Conservation (phyloP, 1,140 invertebrate species). For the Cepaea nemoralis region DNA sequence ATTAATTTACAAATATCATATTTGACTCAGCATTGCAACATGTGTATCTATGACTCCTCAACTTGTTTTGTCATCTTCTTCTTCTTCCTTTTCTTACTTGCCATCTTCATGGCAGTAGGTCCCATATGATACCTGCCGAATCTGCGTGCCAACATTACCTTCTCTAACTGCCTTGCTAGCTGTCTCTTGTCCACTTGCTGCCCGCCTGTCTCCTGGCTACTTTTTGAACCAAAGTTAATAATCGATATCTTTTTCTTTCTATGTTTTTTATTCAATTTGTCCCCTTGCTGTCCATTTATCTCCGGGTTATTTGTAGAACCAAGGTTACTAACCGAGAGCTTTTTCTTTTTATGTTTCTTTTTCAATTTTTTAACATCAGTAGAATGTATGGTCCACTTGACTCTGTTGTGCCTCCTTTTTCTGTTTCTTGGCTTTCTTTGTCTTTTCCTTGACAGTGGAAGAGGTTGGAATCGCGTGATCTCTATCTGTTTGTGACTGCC, state of each 20-base stretch:
- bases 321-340: neutral
- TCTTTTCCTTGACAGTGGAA: neutral
- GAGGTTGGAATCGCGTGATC: neutral
- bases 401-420: neutral
- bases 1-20: neutral
- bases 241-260: slow-evolving; percentile 25
- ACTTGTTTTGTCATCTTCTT: slow-evolving; percentile 29
- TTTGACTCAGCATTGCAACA: neutral
- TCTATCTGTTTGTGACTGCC: neutral
- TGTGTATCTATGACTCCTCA: neutral
- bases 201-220: neutral
- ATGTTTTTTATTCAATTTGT: slow-evolving; percentile 16
- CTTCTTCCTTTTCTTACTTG: slow-evolving; percentile 53
- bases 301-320: neutral
- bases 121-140: slow-evolving; percentile 6
- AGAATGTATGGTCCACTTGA: neutral
- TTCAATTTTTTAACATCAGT: neutral
- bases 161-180: neutral
- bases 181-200: neutral
- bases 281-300: neutral
- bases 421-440: slow-evolving; percentile 2
- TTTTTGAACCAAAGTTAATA: neutral
- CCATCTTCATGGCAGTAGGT: neutral
- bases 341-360: slow-evolving; percentile 36
- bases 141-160: neutral